Conservation (phyloP, 1,140 invertebrate species). For the Grapholita molesta region DNA sequence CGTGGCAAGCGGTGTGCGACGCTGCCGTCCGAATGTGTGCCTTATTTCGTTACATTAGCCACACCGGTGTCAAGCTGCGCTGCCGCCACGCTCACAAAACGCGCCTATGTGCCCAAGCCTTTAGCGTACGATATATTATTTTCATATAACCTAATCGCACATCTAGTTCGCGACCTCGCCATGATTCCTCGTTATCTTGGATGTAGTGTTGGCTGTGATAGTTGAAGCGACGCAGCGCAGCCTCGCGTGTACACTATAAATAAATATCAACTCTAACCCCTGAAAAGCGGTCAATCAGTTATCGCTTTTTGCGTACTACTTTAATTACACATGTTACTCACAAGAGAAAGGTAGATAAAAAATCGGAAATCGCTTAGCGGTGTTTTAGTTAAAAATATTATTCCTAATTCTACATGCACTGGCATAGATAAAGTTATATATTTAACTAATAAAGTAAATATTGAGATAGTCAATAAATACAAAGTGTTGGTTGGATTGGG, state of each 20-base stretch:
- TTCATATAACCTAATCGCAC: background rate
- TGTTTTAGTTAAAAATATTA: too few relatives aligned
- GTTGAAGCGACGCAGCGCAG: background rate
- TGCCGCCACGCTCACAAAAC: too few relatives aligned
- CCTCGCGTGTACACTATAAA: background rate
- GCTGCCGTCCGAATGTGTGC: too few relatives aligned
- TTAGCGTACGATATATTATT: background rate
- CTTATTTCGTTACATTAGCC: too few relatives aligned
- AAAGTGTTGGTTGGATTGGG: too few relatives aligned
- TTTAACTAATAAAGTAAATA: too few relatives aligned
- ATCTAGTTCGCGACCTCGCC: background rate
- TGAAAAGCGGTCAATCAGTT: background rate
- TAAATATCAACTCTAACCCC: background rate
- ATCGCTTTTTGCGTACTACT: constrained; percentile 10
- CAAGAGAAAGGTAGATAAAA: background rate
- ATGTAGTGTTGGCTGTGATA: background rate
- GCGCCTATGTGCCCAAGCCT: too few relatives aligned
- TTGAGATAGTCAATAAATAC: too few relatives aligned
- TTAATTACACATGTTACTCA: background rate
- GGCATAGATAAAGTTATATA: too few relatives aligned
- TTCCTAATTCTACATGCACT: too few relatives aligned
- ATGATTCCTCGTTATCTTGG: background rate
- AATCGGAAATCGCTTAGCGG: background rate
- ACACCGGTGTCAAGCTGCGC: too few relatives aligned
- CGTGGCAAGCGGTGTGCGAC: too few relatives aligned